Evolutionary conservation across 2,888 invertebrate genomes (phyloP), one percentile per base, ranked within the genome.

Genomic region (Punctoribates punctum): DNA sequence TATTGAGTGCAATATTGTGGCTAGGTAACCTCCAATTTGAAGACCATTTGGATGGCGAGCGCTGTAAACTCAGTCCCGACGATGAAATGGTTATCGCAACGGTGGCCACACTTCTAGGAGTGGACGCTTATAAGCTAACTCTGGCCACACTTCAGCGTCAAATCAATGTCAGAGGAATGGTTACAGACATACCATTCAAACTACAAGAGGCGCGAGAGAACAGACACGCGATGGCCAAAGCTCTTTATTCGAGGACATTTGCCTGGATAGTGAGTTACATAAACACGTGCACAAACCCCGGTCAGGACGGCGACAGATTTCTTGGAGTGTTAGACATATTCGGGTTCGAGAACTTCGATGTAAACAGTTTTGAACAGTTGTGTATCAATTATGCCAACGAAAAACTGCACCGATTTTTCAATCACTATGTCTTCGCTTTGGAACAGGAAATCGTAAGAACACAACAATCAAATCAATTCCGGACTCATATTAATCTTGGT

Each of bases 301-400:
- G 93, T 11, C 89, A 91, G 79, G 91, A 93, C 82, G 89, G 90
- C 15, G 86, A 89, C 15, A 83, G 89, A 78, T 91, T 94, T 81
- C 87, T 95, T 74, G 95, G 94, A 9, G 94, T 95, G 9, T 87
- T 95, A 60, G 95, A 95, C 84, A 95, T 95, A 81, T 95, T 95
- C 83, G 95, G 94, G 76, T 95, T 95, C 84, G 95, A 95, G 85
- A 94, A 95, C 86, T 95, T 95, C 84, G 87, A 89, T 76, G 78
- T 88, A n/a, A 95, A 95, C 84, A 94, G 94, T 1, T 91, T 95
- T 81, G 95, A 95, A 83, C 95, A 95, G 82, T 88, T 94, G 15
- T 94, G 94, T 83, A 95, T 95, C 79, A 95, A 95, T 85, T 95
- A 94, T 85, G 93, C 94, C 0, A 95, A 95, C 83, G 94, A 95